Evolutionary conservation across 2,888 invertebrate species (phyloP), one percentile per base, ranked within the genome.

Genomic region (Rugalucina vietnamica): DNA sequence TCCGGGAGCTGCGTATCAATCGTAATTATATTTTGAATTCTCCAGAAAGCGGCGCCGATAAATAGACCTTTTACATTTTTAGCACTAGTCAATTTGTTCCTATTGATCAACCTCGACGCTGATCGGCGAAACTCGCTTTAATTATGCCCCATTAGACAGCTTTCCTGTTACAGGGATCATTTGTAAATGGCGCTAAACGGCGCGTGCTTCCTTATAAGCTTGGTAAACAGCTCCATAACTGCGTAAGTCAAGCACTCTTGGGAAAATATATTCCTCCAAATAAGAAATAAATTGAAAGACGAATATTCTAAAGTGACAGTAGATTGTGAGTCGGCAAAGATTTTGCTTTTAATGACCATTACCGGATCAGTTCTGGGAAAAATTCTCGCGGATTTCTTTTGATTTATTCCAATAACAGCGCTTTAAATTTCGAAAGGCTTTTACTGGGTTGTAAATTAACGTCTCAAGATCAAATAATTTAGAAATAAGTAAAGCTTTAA

Each of bases 311-410:
- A 72, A 72, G 72, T 72, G 72, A 72, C 72, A 72, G 29, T 72
- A 72, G 39, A 72, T 72, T 72, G 39, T 49, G 43, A 39, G 27
- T 37, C 49, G 72, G 39, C 39, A 5, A 49, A 49, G 72, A 72
- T 43, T 72, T 72, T 72, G n/a, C 72, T 72, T 72, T 72, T 72
- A 72, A 72, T 72, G 72, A 49, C 72, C 72, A 72, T 72, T 72
- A 72, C 72, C 72, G 72, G 39, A 37, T 39, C 1, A 43, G 37
- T 3, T 39, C 21, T 37, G 39, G 21, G 39, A 43, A 39, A 72
- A 72, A 72, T 43, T 72, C 72, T 37, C 43, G 39, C 27, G 72
- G 72, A 72, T 72, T 72, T 39, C 29, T 10, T 72, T 43, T 72
- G 72, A 72, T 72, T 72, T 72, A 72, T 72, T 43, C 24, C 72